Evolutionary conservation across 1,140 invertebrate genomes (phyloP).

Genomic region (Bombus difficillimus): DNA sequence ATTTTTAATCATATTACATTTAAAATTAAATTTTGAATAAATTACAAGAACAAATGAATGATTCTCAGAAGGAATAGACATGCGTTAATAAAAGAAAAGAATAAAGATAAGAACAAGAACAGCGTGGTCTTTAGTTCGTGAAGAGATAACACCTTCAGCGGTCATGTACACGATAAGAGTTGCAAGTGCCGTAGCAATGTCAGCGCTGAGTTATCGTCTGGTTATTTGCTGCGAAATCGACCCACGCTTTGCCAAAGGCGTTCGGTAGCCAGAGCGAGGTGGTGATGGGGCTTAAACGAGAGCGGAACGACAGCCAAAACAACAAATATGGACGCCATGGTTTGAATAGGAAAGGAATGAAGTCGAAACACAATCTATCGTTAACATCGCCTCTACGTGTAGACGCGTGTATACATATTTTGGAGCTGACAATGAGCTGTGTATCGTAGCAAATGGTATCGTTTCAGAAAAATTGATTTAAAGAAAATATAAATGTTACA

Average conservation of each 20-base stretch:
- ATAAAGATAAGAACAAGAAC: background rate
- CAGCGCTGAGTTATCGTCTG: slow-evolving; percentile 46
- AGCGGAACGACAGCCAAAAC: slow-evolving; percentile 39
- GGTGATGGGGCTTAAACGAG: slow-evolving; percentile 6
- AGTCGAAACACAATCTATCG: background rate
- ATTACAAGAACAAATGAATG: background rate
- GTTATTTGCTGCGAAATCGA: slow-evolving; percentile 29
- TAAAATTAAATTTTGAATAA: background rate
- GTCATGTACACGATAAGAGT: slow-evolving; percentile 29
- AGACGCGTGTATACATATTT: background rate
- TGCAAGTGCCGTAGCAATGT: slow-evolving; percentile 34
- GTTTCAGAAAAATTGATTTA: background rate
- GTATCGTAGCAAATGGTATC: background rate
- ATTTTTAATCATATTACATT: background rate
- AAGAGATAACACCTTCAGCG: slow-evolving; percentile 3
- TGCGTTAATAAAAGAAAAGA: background rate
- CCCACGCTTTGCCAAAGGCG: slow-evolving; percentile 30
- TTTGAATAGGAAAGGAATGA: slow-evolving; percentile 4
- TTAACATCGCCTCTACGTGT: background rate
- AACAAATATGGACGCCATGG: background rate
- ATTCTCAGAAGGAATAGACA: background rate
- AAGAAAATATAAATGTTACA: background rate
- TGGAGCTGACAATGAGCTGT: background rate
- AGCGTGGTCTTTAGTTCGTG: background rate
- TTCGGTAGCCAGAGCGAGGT: background rate